Evolutionary conservation across 2,113 vertebrate species (phyloP).

Genomic region (Tichodroma muraria): DNA sequence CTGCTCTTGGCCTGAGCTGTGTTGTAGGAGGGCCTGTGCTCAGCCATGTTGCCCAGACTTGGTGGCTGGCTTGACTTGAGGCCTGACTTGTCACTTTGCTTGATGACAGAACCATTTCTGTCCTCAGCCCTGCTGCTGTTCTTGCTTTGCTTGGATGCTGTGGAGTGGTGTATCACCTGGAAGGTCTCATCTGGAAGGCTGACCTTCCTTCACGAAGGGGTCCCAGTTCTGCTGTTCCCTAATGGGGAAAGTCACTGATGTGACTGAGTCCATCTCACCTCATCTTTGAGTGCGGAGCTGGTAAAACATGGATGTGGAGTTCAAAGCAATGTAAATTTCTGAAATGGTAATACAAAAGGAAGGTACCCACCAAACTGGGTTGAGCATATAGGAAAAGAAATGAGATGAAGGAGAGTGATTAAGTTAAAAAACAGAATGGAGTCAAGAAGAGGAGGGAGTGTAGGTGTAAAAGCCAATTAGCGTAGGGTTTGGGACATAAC

Average conservation of each 20-base stretch:
- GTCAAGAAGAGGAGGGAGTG: neutral
- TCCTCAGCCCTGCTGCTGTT: neutral
- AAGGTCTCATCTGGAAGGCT: neutral
- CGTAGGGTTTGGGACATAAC: neutral
- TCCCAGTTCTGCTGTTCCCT: neutral
- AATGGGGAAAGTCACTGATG: neutral
- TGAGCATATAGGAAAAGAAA: neutral
- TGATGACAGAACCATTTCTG: neutral
- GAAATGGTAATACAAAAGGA: neutral
- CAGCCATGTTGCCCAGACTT: neutral
- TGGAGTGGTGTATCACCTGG: neutral
- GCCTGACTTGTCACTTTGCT: neutral
- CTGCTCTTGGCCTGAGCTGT: neutral
- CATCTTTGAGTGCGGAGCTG: neutral
- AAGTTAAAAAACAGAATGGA: neutral
- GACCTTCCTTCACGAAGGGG: neutral
- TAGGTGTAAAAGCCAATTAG: neutral
- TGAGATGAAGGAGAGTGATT: neutral
- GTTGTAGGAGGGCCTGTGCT: neutral
- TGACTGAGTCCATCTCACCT: neutral
- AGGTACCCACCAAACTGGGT: neutral
- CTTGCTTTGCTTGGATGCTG: rapidly evolving
- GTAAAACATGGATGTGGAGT: neutral
- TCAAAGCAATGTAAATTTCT: neutral
- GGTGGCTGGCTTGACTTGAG: neutral